Evolutionary conservation across 2,113 vertebrate genomes (phyloP).

Genomic region (Gyps fulvus): DNA sequence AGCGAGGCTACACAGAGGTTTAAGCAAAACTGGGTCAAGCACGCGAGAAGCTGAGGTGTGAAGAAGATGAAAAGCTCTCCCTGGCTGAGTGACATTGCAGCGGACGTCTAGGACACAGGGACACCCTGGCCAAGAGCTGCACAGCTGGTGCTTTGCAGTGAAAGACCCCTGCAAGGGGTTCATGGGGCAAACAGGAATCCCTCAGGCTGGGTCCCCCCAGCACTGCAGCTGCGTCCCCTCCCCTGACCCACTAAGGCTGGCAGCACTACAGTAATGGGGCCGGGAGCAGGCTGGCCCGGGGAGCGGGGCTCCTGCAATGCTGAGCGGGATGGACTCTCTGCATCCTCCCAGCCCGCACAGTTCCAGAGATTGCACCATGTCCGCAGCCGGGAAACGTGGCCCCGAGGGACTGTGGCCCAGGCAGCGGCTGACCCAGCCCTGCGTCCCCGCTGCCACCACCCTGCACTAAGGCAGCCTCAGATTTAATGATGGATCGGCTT

Average conservation of each 20-base stretch:
- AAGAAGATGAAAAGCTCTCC: background rate
- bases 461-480: background rate
- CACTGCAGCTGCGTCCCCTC: accelerated
- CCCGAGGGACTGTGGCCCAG: accelerated
- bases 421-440: background rate
- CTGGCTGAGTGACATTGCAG: background rate
- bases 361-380: accelerated
- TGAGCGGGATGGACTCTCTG: accelerated
- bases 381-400: accelerated
- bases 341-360: accelerated
- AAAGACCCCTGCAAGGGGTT: accelerated
- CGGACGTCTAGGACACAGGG: accelerated
- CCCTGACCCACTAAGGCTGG: background rate
- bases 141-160: background rate
- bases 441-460: accelerated
- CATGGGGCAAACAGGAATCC: background rate
- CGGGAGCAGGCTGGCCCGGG: accelerated
- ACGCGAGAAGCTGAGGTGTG: background rate
- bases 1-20: background rate
- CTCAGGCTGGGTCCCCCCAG: too few relatives aligned
- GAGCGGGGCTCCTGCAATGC: accelerated
- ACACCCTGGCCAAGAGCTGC: background rate
- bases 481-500: background rate
- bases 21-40: background rate
- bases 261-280: accelerated